Evolutionary conservation across 2,888 invertebrate genomes (phyloP), one percentile per base, ranked within the genome.

Genomic region (Plutella xylostella): DNA sequence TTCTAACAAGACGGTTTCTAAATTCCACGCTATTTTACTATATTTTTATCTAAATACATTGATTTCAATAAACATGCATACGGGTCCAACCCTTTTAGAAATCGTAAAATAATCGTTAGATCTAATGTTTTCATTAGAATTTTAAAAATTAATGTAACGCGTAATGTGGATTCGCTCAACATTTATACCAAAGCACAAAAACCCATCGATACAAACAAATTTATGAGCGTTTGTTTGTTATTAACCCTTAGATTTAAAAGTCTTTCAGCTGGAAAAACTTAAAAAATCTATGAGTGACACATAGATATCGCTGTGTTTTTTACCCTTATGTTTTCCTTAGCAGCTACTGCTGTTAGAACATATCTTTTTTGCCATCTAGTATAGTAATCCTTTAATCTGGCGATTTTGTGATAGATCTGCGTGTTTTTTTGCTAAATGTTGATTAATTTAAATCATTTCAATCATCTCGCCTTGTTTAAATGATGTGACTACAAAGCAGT

Each of bases 141-240:
- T 74, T 68, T 77, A 78, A 75, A n/a, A 72, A 60, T 78, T 77
- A 70, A 63, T 48, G 58, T 75, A 70, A 71, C 72, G 69, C 72
- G 65, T 70, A 72, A 78, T 77, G 71, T 71, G 68, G 71, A 79
- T 77, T 82, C 80, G 82, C 82, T 83, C 83, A 83, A 82, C 70
- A 68, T 78, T 79, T 79, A 83, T 83, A 83, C 82, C 82, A 83
- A 83, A 83, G 83, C 80, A 79, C 83, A 79, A 78, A 71, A 77
- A 68, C 83, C 83, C 83, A 83, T 79, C 83, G 83, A 82, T 75
- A 74, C 78, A 71, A 73, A 70, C 68, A 67, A 71, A 72, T 68
- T 72, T 63, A 17, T 41, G 65, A 74, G 70, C 75, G 74, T 69
- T 72, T 67, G 67, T 71, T 65, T 69, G 70, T 73, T 72, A 69